These are phyloP conservation scores for Aegotheles bennettii DNA, from an alignment of 2,113 vertebrate genomes.

Conservation along the genomic window DNA sequence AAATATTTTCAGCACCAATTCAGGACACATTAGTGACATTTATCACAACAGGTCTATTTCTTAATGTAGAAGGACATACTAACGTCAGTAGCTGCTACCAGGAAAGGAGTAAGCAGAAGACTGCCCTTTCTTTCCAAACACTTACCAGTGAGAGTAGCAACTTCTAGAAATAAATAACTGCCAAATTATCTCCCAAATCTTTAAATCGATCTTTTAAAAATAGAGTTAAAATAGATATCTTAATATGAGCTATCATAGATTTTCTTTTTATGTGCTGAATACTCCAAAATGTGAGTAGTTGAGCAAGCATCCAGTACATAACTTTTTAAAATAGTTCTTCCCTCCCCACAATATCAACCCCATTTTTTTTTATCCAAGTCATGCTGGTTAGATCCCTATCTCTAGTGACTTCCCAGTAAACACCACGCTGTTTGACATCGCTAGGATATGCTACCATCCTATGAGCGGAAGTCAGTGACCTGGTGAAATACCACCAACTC, in stretches of 20 bases:
- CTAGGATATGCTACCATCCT: not conserved
- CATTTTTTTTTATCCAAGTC: not conserved
- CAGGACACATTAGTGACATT: slow-evolving; percentile 68
- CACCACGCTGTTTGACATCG: not conserved
- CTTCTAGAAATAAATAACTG: slow-evolving; percentile 59
- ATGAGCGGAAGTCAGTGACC: not conserved
- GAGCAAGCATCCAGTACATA: slow-evolving; percentile 58
- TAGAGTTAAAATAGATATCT: slow-evolving; percentile 67
- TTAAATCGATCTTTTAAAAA: slow-evolving; percentile 48
- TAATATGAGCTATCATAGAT: slow-evolving; percentile 61
- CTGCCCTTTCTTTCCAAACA: slow-evolving; percentile 39
- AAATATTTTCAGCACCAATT: slow-evolving; percentile 68
- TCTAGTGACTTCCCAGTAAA: slow-evolving; percentile 42
- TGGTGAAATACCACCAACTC: not conserved
- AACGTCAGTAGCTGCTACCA: slow-evolving; percentile 55
- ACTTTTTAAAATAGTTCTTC: slow-evolving; percentile 50
- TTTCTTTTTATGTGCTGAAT: slow-evolving; percentile 54
- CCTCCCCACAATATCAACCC: slow-evolving; percentile 21
- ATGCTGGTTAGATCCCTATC: slow-evolving; percentile 28
- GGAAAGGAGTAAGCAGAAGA: slow-evolving; percentile 42
- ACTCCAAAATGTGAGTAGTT: slow-evolving; percentile 18
- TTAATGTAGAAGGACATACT: slow-evolving; percentile 59
- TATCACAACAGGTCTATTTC: slow-evolving; percentile 65
- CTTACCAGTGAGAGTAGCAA: slow-evolving; percentile 28
- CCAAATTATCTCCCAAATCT: slow-evolving; percentile 61